Percentiles rank a stretch among this genome's conserved stretches.
These are phyloP conservation scores for Paralichthys olivaceus DNA, from an alignment of 2,113 vertebrate genomes.

Conservation along the genomic window DNA sequence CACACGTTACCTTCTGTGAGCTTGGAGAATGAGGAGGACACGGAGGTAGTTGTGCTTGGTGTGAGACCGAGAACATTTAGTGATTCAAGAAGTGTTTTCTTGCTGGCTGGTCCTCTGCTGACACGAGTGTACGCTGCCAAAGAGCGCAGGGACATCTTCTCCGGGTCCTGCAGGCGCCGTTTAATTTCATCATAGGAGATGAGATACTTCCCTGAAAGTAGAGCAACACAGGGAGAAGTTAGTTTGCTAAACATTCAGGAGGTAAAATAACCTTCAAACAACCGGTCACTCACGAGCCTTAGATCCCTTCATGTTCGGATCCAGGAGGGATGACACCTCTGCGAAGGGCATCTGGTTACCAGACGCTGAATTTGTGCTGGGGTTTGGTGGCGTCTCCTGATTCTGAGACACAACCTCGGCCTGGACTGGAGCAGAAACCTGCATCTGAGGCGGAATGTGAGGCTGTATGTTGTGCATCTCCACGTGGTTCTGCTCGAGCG, in stretches of 20 bases:
- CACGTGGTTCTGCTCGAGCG: slow-evolving; percentile 62
- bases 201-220: slow-evolving; percentile 78
- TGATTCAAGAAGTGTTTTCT: slow-evolving; percentile 82
- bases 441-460: slow-evolving; percentile 68
- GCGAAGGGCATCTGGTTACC: slow-evolving; percentile 78
- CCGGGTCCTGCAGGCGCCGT: slow-evolving; percentile 81
- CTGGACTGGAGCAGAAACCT: slow-evolving; percentile 41
- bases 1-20: slow-evolving; percentile 81
- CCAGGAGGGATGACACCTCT: slow-evolving; percentile 83
- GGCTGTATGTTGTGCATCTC: slow-evolving; percentile 69
- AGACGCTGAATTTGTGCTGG: slow-evolving; percentile 19
- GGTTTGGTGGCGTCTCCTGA: slow-evolving; percentile 46
- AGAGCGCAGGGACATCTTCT: slow-evolving; percentile 86
- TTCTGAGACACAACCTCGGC: slow-evolving; percentile 44
- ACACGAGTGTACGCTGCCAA: slow-evolving; percentile 85
- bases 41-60: slow-evolving; percentile 84
- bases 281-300: slow-evolving; percentile 77
- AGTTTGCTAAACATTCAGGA: background rate
- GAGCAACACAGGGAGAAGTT: background rate
- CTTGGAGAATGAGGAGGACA: slow-evolving; percentile 86
- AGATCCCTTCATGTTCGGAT: slow-evolving; percentile 87
- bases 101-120: slow-evolving; percentile 84
- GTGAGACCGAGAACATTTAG: slow-evolving; percentile 82
- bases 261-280: background rate
- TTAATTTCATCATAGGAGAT: slow-evolving; percentile 85